Percentiles rank a stretch among this genome's conserved stretches.
Conservation (phyloP, 2,888 invertebrate species). For the Frankliniella intonsa region DNA sequence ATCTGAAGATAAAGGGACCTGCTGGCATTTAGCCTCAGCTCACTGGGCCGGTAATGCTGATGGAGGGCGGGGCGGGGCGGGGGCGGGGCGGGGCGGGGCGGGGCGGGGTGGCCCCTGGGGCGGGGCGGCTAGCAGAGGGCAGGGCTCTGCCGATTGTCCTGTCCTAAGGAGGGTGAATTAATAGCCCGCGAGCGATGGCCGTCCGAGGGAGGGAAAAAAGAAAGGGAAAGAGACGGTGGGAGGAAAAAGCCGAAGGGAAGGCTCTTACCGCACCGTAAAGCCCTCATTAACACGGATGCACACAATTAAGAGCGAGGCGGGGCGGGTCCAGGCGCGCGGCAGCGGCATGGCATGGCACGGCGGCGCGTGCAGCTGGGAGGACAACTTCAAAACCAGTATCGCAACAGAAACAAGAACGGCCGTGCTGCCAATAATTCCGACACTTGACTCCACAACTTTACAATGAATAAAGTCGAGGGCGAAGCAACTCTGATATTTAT, state of each 20-base stretch:
- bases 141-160: not conserved
- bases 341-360: too few relatives aligned
- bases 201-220: too few relatives aligned
- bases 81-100: not conserved
- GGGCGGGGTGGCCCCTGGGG: not conserved
- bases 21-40: not conserved
- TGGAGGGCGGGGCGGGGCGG: too few relatives aligned
- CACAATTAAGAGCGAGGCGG: not conserved
- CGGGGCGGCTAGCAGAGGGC: not conserved
- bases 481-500: too few relatives aligned
- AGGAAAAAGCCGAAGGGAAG: not conserved
- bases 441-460: too few relatives aligned
- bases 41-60: conserved; percentile 13
- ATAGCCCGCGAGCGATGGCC: not conserved
- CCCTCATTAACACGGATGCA: conserved; percentile 3
- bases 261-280: not conserved
- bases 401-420: too few relatives aligned
- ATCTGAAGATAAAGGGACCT: conserved; percentile 19
- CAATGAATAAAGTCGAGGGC: too few relatives aligned
- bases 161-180: not conserved
- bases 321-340: too few relatives aligned
- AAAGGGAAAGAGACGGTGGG: too few relatives aligned
- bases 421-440: too few relatives aligned
- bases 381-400: too few relatives aligned
- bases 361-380: too few relatives aligned